phyloP scores from a whole-genome alignment of 2,888 invertebrate species.

The Dermolepida albohirtum region DNA sequence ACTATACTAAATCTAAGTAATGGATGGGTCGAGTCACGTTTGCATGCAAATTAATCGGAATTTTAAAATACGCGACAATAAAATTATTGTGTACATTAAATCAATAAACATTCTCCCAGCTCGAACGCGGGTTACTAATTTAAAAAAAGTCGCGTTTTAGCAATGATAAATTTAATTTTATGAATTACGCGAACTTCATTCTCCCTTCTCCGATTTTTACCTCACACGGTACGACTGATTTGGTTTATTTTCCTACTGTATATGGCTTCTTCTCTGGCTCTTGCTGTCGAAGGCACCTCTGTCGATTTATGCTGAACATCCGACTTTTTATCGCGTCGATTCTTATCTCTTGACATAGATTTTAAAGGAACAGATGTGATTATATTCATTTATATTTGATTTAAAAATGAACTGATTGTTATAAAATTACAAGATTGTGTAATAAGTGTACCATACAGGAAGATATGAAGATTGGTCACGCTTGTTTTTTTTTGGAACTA shows the following conservation, averaged over 20 bases:
- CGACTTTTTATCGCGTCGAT: slow-evolving; percentile 32
- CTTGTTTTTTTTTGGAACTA: too few relatives aligned
- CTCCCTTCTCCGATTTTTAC: not conserved
- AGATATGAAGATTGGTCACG: too few relatives aligned
- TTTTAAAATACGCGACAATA: slow-evolving; percentile 39
- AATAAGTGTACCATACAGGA: too few relatives aligned
- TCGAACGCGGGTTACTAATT: slow-evolving; percentile 26
- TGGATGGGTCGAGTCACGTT: slow-evolving; percentile 36
- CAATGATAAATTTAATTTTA: slow-evolving; percentile 39
- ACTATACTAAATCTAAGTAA: slow-evolving; percentile 37
- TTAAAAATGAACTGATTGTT: too few relatives aligned
- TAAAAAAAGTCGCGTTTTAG: slow-evolving; percentile 24
- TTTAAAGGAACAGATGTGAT: slow-evolving; percentile 1
- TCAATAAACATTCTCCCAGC: slow-evolving; percentile 26
- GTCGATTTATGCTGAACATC: slow-evolving; percentile 30
- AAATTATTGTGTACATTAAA: slow-evolving; percentile 39
- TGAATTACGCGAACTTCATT: slow-evolving; percentile 24
- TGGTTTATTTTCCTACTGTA: slow-evolving; percentile 7
- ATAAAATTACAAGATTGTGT: too few relatives aligned
- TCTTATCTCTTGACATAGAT: slow-evolving; percentile 19
- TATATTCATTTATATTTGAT: slow-evolving; percentile 4
- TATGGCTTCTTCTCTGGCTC: not conserved
- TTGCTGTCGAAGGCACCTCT: slow-evolving; percentile 7
- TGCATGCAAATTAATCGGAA: slow-evolving; percentile 37
- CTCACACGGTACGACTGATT: too few relatives aligned